A percentile compares a stretch with the other conserved stretches of the same genome.
Evolutionary conservation across 92 coral and sea anemone species (phyloP).

Genomic region (Zoanthus gigantus): DNA sequence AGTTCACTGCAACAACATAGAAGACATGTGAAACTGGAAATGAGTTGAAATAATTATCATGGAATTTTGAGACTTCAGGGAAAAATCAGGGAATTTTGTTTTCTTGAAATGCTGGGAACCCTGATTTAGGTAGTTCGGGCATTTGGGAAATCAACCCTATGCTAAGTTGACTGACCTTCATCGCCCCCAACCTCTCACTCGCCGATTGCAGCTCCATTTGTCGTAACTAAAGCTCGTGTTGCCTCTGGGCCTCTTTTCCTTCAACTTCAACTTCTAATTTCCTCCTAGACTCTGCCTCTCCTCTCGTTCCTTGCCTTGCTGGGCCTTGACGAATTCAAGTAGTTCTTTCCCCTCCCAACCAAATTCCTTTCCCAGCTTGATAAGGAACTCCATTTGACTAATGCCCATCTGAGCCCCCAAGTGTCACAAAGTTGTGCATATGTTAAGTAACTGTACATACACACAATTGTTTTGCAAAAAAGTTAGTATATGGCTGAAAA

Average conservation of each 20-base stretch:
- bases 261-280: background rate
- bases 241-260: background rate
- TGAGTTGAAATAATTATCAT: too few relatives aligned
- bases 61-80: too few relatives aligned
- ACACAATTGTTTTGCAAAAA: too few relatives aligned
- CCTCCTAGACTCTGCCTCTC: slow-evolving; percentile 12
- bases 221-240: slow-evolving; percentile 17
- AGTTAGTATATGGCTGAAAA: too few relatives aligned
- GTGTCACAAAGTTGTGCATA: background rate
- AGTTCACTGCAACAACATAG: too few relatives aligned
- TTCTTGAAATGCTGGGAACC: too few relatives aligned
- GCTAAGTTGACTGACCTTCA: slow-evolving; percentile 15
- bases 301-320: slow-evolving; percentile 24
- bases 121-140: slow-evolving; percentile 20
- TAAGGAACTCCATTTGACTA: slow-evolving; percentile 17
- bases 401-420: slow-evolving; percentile 2
- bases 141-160: slow-evolving; percentile 16
- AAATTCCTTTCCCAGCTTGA: slow-evolving; percentile 36
- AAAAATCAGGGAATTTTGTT: background rate
- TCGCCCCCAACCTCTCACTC: slow-evolving; percentile 19
- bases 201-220: slow-evolving; percentile 50
- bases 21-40: too few relatives aligned
- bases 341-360: slow-evolving; percentile 49
- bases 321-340: slow-evolving; percentile 30
- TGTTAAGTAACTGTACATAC: too few relatives aligned